A percentile compares a stretch with the other conserved stretches of the same genome.
Evolutionary conservation across 2,113 vertebrate species (phyloP).

Genomic region (Chloropsis cyanopogon): DNA sequence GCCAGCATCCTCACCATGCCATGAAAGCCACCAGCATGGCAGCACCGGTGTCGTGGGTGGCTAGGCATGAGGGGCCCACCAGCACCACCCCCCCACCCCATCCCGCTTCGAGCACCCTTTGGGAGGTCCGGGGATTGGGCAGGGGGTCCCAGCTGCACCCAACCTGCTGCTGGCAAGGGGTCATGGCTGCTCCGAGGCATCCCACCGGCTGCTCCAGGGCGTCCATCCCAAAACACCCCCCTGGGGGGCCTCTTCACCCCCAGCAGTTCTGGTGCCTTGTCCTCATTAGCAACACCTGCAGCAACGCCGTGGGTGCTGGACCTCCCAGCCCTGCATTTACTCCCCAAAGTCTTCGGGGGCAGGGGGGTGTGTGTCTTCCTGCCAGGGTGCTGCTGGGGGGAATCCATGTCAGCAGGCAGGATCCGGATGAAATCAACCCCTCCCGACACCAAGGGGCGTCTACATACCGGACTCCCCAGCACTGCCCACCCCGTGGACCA

Average conservation of each 20-base stretch:
- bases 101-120: neutral
- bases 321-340: neutral
- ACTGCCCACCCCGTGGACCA: neutral
- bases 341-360: neutral
- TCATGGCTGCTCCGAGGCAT: neutral
- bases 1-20: neutral
- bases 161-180: neutral
- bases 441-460: neutral
- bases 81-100: neutral
- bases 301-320: neutral
- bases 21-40: neutral
- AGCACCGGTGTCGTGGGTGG: neutral
- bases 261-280: neutral
- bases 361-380: neutral
- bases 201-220: neutral
- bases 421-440: neutral
- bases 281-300: neutral
- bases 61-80: neutral
- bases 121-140: rapidly evolving
- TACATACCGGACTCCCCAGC: neutral
- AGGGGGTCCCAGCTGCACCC: too few species aligned
- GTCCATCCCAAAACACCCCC: neutral
- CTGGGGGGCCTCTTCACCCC: neutral
- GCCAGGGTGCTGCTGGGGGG: neutral
- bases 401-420: neutral